A percentile compares a stretch with the other conserved stretches of the same genome.
Conservation (phyloP, 2,113 vertebrate genomes). For the Mus spicilegus region DNA sequence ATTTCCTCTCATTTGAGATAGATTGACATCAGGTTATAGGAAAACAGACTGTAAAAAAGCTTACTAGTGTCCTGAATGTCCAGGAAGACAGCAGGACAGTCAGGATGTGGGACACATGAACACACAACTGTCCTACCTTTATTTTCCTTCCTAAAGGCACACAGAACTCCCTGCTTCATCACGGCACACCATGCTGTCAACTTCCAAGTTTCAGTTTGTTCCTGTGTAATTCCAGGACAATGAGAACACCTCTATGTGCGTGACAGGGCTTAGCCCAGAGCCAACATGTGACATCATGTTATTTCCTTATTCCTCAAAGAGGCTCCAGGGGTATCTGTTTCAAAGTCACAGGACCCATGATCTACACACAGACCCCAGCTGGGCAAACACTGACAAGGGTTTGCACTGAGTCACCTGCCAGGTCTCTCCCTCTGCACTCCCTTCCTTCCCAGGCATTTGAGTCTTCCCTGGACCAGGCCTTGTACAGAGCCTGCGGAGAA, state of each 20-base stretch:
- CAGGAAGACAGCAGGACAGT: neutral
- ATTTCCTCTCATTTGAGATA: neutral
- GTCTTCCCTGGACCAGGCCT: neutral
- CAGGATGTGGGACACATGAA: neutral
- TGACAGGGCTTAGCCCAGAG: neutral
- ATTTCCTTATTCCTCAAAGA: neutral
- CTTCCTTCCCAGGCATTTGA: neutral
- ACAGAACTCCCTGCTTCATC: neutral
- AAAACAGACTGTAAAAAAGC: neutral
- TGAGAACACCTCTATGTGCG: neutral
- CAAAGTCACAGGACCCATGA: neutral
- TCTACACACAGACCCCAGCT: neutral
- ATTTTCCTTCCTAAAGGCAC: neutral
- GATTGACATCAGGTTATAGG: neutral
- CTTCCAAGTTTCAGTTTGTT: neutral
- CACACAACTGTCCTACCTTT: neutral
- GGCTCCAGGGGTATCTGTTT: neutral
- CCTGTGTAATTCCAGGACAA: neutral
- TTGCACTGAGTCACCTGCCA: neutral
- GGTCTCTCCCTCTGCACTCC: too few species aligned
- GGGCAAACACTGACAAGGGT: neutral
- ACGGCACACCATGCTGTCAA: too few species aligned
- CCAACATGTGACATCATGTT: rapidly evolving
- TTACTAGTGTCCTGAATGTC: neutral
- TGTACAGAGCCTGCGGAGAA: neutral